A percentile compares a stretch with the other conserved stretches of the same genome.
phyloP scores from a whole-genome alignment of 2,888 invertebrate species.

The Vandiemenella viatica region DNA sequence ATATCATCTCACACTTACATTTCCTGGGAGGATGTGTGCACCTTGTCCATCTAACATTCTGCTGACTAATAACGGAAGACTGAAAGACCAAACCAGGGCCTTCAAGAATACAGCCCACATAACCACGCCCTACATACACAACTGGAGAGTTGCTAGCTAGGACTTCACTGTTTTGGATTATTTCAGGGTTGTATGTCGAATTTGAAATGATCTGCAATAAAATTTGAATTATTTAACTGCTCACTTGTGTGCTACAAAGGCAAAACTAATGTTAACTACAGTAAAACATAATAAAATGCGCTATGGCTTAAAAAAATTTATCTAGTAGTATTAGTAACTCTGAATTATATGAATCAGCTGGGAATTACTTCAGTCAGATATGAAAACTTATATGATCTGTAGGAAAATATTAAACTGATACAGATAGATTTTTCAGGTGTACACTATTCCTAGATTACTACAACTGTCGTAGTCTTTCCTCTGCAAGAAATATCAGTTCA shows the following conservation, averaged over 20 bases:
- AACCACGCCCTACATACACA: conserved; percentile 63
- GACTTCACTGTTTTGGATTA: conserved; percentile 55
- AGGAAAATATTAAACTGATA: too few relatives aligned
- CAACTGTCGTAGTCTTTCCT: too few relatives aligned
- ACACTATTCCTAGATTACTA: too few relatives aligned
- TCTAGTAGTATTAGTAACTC: too few relatives aligned
- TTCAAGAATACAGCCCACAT: conserved; percentile 70
- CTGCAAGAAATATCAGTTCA: too few relatives aligned
- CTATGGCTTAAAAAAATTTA: too few relatives aligned
- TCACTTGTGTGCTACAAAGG: background rate
- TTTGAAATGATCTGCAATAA: conserved; percentile 52
- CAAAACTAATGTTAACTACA: background rate
- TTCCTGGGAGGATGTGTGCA: conserved; percentile 60
- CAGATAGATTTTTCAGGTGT: too few relatives aligned
- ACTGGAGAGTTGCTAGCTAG: conserved; percentile 34
- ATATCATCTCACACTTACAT: conserved; percentile 37
- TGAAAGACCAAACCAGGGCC: conserved; percentile 75
- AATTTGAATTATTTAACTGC: background rate
- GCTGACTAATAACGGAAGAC: conserved; percentile 41
- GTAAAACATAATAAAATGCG: too few relatives aligned
- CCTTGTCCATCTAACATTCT: conserved; percentile 55
- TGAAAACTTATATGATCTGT: too few relatives aligned
- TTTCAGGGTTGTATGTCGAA: conserved; percentile 58
- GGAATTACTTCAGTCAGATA: too few relatives aligned
- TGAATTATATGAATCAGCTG: too few relatives aligned